Evolutionary conservation across 2,113 vertebrate species (phyloP).

Genomic region (Lophotis ruficrista): DNA sequence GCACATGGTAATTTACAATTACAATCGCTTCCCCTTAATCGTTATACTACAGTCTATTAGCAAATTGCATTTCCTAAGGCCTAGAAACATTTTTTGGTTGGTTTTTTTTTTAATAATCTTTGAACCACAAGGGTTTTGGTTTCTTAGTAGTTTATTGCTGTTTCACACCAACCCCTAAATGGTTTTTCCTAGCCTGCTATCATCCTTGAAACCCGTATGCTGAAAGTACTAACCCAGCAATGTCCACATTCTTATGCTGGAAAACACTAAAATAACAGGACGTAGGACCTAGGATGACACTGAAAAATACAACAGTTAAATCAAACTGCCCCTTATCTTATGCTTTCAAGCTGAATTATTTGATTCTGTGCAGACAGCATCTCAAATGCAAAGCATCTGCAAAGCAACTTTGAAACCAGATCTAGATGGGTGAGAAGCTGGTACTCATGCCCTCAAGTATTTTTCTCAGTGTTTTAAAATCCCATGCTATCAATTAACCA

Average conservation of each 20-base stretch:
- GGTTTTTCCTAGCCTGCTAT: not conserved
- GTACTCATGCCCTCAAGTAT: not conserved
- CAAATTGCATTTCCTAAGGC: slow-evolving; percentile 39
- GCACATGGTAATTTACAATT: slow-evolving; percentile 58
- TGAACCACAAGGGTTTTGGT: not conserved
- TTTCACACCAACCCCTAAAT: not conserved
- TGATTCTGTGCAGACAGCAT: not conserved
- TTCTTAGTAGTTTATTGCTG: not conserved
- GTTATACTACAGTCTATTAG: slow-evolving; percentile 30
- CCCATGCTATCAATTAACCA: not conserved
- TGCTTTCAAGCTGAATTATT: not conserved
- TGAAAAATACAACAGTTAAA: not conserved
- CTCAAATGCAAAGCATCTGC: not conserved
- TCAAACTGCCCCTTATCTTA: not conserved
- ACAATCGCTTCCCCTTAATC: slow-evolving; percentile 41
- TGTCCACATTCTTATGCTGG: not conserved
- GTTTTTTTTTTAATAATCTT: not conserved
- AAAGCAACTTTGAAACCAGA: not conserved
- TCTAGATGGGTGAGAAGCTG: not conserved
- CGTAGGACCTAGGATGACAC: not conserved
- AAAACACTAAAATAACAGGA: not conserved
- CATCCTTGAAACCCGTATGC: not conserved
- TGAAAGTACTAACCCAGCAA: not conserved
- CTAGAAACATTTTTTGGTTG: not conserved
- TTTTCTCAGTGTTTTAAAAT: not conserved